Percentiles rank a stretch among this genome's conserved stretches.
Evolutionary conservation across 2,113 vertebrate genomes (phyloP).

Genomic region (Neopipo cinnamomea): DNA sequence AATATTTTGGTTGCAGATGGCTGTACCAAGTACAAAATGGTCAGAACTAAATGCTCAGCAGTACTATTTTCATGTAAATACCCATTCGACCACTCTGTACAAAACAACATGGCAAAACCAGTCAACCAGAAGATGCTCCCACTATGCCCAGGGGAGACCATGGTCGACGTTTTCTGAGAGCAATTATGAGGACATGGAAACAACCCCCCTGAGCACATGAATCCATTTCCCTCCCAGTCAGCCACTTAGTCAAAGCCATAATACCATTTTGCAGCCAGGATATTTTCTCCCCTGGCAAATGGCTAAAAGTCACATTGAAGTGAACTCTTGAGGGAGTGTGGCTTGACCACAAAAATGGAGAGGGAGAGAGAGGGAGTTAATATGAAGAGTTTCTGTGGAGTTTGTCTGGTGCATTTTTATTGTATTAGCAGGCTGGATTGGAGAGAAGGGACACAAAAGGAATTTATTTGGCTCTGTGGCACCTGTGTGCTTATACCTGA

Average conservation of each 20-base stretch:
- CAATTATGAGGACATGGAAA: not conserved
- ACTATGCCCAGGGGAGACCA: not conserved
- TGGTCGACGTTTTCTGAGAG: not conserved
- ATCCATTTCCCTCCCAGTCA: not conserved
- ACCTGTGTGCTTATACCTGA: not conserved
- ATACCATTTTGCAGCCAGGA: not conserved
- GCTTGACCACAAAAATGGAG: fast-evolving
- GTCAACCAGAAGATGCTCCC: slow-evolving; percentile 6
- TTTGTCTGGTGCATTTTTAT: not conserved
- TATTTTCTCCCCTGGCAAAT: not conserved
- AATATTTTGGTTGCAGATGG: slow-evolving; percentile 26
- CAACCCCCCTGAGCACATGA: not conserved
- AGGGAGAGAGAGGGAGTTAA: not conserved
- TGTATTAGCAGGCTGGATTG: not conserved
- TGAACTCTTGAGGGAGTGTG: not conserved
- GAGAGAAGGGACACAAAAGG: not conserved
- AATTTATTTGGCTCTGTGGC: not conserved
- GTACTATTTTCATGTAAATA: slow-evolving; percentile 45
- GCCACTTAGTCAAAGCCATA: not conserved
- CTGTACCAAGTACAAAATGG: slow-evolving; percentile 27
- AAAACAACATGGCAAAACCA: not conserved
- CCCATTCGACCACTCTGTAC: not conserved
- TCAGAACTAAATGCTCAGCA: slow-evolving; percentile 35
- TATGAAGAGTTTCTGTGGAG: not conserved
- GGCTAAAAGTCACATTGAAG: not conserved